Evolutionary conservation across 2,888 invertebrate genomes (phyloP), one percentile per base, ranked within the genome.

Genomic region (Chirona hameri): DNA sequence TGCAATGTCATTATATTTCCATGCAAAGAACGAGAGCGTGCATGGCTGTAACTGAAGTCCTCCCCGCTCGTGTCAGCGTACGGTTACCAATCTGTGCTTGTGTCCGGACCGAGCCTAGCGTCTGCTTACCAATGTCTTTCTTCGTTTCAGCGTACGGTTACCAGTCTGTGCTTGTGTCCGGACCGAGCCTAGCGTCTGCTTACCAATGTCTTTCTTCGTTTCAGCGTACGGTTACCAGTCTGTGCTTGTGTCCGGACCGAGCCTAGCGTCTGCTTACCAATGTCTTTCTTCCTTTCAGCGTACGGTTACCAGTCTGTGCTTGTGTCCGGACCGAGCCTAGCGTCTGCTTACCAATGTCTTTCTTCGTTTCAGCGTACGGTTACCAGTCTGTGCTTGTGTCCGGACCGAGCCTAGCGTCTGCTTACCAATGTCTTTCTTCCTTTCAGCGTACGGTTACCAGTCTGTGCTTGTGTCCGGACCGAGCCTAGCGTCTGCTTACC

Each of bases 161-260:
- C 76, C 18, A 21, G 21, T 39, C 76, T 4, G 76, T 24, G 76
- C 5, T 76, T 9, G 76, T 76, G 24, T 39, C 39, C 24, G 76
- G 76, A 0, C 76, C 76, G 76, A 46, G 46, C 46, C n/a, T n/a
- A n/a, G n/a, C n/a, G n/a, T n/a, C n/a, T n/a, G n/a, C n/a, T n/a
- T n/a, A n/a, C n/a, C n/a, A n/a, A n/a, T n/a, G n/a, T n/a, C n/a
- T 24, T 10, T 9, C 27, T 3, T 27, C 29, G 3, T 27, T 27
- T 14, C 72, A 72, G 76, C 76, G 24, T 76, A 76, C 76, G 76
- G 76, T 46, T 76, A 76, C 76, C 18, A 21, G 21, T 39, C 76
- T 4, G 76, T 24, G 76, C 5, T 76, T 9, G 76, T 76, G 24
- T 39, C 39, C 24, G 76, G 76, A 0, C 76, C 76, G 76, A 46